Conservation (phyloP, 2,797 vertebrate species). For the Sebastolobus alascanus region DNA sequence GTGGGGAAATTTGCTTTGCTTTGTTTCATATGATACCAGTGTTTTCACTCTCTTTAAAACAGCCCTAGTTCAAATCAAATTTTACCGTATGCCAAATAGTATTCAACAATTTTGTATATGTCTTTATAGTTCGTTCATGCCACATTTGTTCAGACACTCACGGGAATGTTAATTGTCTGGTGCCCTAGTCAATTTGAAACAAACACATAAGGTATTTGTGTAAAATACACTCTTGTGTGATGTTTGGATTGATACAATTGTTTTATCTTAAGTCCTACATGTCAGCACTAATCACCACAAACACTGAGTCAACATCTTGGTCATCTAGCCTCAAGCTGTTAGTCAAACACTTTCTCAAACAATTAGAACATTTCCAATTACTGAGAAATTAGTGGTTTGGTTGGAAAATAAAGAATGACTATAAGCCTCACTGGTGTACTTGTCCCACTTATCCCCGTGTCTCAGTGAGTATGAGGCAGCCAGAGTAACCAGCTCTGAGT, state of each 20-base stretch:
- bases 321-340: background rate
- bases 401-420: conserved; percentile 22
- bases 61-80: background rate
- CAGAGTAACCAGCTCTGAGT: conserved; percentile 29
- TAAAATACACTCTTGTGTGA: background rate
- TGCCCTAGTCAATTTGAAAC: background rate
- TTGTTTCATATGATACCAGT: too few species aligned
- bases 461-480: conserved; percentile 22
- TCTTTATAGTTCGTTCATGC: background rate
- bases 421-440: conserved; percentile 23
- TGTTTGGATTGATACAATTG: background rate
- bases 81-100: rapidly evolving
- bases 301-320: conserved; percentile 2
- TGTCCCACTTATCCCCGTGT: conserved; percentile 55
- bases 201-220: background rate
- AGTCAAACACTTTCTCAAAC: conserved; percentile 3
- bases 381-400: conserved; percentile 7
- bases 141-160: background rate
- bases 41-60: too few species aligned
- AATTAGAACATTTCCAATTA: background rate
- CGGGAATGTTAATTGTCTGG: background rate
- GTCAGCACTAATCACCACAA: conserved; percentile 12
- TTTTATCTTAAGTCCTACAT: background rate
- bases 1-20: too few species aligned
- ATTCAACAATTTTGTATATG: background rate